Evolutionary conservation across 2,888 invertebrate species (phyloP), one percentile per base, ranked within the genome.

Genomic region (Cephus nigrinus): DNA sequence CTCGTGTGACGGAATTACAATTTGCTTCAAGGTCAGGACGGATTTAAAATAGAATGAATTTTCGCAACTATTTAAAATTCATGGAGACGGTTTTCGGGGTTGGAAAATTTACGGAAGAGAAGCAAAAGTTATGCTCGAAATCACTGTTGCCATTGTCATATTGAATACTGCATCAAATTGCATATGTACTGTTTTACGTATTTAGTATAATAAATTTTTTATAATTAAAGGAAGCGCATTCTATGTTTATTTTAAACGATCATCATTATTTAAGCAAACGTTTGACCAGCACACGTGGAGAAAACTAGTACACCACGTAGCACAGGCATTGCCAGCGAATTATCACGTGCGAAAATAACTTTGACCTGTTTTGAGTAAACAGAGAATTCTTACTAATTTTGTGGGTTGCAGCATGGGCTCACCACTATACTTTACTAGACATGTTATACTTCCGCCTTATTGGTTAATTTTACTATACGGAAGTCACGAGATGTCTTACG

Each of bases 341-440:
- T 78, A 78, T 78, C 75, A 75, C 75, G 75, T 40, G 84, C 85
- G 80, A 85, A 86, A 86, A 86, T 86, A 86, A 80, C 86, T 84
- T 80, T 86, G 86, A 86, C 86, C 86, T 79, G 81, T 83, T 86
- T 86, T 82, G 82, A 80, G 78, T 81, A 81, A 81, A 80, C 77
- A 78, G 78, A 68, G 74, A 75, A 81, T 78, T 78, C 77, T 80
- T 76, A 74, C 77, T 75, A 69, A 79, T 77, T 76, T 15, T 36
- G 72, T 73, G 30, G 72, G 4, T 40, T 33, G 34, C 23, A 32
- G 71, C 71, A 71, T 55, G 9, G 40, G 40, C 40, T 55, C 15
- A 55, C 9, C 40, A 23, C 40, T 55, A 23, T 55, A 55, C 40
- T 55, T 55, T 55, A 15, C 40, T 9, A 55, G 23, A 23, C 5